Evolutionary conservation across 2,888 invertebrate species (phyloP).

Genomic region (Drosophila austrosaltans): DNA sequence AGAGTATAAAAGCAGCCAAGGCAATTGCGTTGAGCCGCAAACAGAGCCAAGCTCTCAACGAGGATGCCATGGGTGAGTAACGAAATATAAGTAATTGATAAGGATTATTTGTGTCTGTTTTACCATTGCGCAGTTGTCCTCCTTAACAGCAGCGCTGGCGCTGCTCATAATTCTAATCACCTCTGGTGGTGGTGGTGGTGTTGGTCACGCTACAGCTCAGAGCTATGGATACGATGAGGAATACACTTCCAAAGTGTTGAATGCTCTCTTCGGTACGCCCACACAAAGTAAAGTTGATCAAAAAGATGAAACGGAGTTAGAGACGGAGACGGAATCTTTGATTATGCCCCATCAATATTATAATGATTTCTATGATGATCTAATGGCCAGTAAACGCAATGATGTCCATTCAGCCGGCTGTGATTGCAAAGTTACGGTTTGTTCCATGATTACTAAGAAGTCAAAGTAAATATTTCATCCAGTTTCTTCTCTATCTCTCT

Average conservation of each 20-base stretch:
- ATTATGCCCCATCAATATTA: constrained; percentile 61
- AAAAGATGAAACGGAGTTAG: background rate
- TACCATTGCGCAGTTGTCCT: constrained; percentile 43
- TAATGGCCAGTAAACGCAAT: constrained; percentile 64
- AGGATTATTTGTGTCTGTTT: background rate
- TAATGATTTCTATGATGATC: constrained; percentile 75
- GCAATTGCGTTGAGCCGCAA: constrained; percentile 38
- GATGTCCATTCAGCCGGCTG: constrained; percentile 75
- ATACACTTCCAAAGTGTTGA: constrained; percentile 61
- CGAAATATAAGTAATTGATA: background rate
- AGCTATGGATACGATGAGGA: constrained; percentile 31
- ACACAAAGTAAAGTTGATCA: constrained; percentile 38
- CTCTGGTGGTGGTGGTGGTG: constrained; percentile 10
- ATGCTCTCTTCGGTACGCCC: constrained; percentile 52
- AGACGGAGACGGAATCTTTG: constrained; percentile 35
- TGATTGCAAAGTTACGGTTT: constrained; percentile 82
- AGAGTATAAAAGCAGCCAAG: constrained; percentile 56
- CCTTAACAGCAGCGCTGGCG: constrained; percentile 61
- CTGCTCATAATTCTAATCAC: constrained; percentile 43
- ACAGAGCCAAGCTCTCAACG: constrained; percentile 51
- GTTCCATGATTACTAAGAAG: background rate
- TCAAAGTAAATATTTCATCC: background rate
- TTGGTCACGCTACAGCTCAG: constrained; percentile 34
- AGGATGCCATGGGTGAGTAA: constrained; percentile 72
- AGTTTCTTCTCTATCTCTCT: background rate